Base-by-base conservation (phyloP, 1,140 invertebrate species). In the Dryas iulia region DNA sequence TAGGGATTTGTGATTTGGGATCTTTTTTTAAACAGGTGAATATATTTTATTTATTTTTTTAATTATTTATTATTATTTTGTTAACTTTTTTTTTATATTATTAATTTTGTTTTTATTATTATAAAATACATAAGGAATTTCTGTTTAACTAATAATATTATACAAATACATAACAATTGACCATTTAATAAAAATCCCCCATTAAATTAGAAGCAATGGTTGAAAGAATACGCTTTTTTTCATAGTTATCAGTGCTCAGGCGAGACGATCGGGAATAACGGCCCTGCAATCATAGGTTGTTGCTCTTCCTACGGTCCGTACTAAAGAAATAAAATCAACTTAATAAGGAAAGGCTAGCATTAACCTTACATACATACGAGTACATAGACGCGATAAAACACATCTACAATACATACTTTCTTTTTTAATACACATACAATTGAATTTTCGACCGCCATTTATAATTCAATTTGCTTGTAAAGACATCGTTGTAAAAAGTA, bases 211-310 rank as follows among this genome's bases (percentile, higher is more conserved):
- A 60, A 66, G 72, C 66, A 63, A 74, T 61, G 70, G 73, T 61
- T 62, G 69, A 72, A 68, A 69, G 69, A 72, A 30, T 71, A 53
- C 58, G 54, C 14, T 58, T 76, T 73, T n/a, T 72, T 87, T 81
- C 67, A 63, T 76, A 79, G 66, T 86, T 83, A 84, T 81, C 78
- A 83, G 73, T 80, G 81, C 72, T 76, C 76, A 74, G 74, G 71
- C 77, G 79, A 88, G 82, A 77, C 80, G 79, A 78, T 79, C 78
- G 77, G 82, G 82, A 78, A 87, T 91, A 91, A 91, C 88, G 88
- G 87, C 86, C 84, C 86, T 83, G 81, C 84, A 88, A 91, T 91
- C 88, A 91, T 88, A 91, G 88, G 88, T 91, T 89, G 86, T 90
- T 90, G 88, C 79, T 89, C 88, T 87, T 88, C 84, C 85, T 89